These are phyloP conservation scores for Temnothorax ravouxi DNA, from an alignment of 2,888 invertebrate species.

Conservation along the genomic window DNA sequence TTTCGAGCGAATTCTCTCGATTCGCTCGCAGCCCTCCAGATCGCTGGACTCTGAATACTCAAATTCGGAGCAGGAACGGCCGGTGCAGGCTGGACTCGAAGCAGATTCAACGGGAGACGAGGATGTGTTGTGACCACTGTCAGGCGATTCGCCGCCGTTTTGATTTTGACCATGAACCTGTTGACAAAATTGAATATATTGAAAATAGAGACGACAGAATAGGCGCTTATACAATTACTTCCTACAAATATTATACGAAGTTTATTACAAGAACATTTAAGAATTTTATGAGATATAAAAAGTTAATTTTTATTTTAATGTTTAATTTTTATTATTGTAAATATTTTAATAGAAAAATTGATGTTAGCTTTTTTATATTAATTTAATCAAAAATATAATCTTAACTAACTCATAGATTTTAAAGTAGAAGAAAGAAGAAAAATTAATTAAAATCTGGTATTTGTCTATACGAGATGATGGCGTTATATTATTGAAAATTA, in stretches of 20 bases:
- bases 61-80: slow-evolving; percentile 91
- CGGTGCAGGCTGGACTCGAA: slow-evolving; percentile 90
- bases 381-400: background rate
- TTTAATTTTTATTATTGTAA: background rate
- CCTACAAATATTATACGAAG: background rate
- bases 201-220: background rate
- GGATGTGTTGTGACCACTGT: slow-evolving; percentile 93
- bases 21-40: slow-evolving; percentile 94
- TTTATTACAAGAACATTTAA: background rate
- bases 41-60: slow-evolving; percentile 96
- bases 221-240: background rate
- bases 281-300: background rate
- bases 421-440: background rate
- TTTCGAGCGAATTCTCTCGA: slow-evolving; percentile 94
- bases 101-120: slow-evolving; percentile 93
- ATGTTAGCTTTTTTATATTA: background rate
- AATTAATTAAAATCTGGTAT: background rate
- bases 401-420: background rate
- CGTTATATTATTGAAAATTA: background rate
- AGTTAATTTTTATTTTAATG: background rate
- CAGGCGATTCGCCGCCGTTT: slow-evolving; percentile 92
- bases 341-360: background rate
- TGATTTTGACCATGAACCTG: slow-evolving; percentile 86
- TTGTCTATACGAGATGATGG: background rate
- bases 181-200: slow-evolving; percentile 16